Evolutionary conservation across 92 coral and sea anemone species (phyloP).

Genomic region (Blastomussa wellsi): DNA sequence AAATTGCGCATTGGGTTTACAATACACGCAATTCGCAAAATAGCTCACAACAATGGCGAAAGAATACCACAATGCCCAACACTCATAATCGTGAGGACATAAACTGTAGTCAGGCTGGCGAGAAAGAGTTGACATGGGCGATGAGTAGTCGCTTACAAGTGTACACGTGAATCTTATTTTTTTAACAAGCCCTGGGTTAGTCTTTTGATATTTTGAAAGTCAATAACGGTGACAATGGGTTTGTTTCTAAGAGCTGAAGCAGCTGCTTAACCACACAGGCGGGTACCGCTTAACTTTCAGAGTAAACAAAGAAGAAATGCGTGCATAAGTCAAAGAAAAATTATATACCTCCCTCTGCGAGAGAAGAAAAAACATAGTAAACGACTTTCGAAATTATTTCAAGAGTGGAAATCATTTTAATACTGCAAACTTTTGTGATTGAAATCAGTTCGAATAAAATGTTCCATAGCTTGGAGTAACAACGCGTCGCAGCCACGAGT

Average conservation of each 20-base stretch:
- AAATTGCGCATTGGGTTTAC: background rate
- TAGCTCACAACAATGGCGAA: background rate
- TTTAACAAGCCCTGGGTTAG: background rate
- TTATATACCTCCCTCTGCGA: background rate
- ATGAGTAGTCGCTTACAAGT: background rate
- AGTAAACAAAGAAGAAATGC: slow-evolving; percentile 2
- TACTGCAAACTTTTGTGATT: background rate
- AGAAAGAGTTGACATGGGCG: background rate
- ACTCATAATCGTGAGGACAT: too few relatives aligned
- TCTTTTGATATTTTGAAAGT: slow-evolving; percentile 18
- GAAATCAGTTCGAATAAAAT: background rate
- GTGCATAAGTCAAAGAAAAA: background rate
- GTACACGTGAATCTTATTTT: background rate
- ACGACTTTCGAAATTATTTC: background rate
- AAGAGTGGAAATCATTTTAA: background rate
- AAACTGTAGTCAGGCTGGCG: background rate
- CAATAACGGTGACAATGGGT: slow-evolving; percentile 8
- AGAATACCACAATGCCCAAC: background rate
- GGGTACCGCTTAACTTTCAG: background rate
- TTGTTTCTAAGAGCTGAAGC: background rate
- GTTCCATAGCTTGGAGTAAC: background rate
- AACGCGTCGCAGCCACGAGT: background rate
- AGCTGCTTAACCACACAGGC: slow-evolving; percentile 27
- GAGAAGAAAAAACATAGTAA: background rate
- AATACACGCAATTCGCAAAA: background rate